Evolutionary conservation across 1,140 invertebrate species (phyloP).

Genomic region (Tetragonula clypearis): DNA sequence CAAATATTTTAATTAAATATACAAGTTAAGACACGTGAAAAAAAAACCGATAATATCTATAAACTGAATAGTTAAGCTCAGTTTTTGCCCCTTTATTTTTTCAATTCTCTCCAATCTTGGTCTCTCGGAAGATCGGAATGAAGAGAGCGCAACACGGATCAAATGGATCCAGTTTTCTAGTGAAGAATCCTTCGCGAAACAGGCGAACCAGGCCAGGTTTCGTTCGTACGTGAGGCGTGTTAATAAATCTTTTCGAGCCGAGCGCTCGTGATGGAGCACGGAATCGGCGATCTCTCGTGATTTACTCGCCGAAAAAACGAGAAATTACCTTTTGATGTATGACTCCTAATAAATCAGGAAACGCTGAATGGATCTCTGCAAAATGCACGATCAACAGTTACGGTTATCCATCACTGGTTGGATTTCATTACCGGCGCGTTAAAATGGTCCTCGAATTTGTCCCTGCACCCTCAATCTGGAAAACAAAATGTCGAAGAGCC

Average conservation of each 20-base stretch:
- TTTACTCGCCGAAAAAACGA: conserved; percentile 3
- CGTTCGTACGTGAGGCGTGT: neutral
- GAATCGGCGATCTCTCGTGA: neutral
- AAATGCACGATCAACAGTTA: no score
- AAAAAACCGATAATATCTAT: no score
- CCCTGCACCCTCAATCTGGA: no score
- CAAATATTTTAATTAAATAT: no score
- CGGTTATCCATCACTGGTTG: no score
- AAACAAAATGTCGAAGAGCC: no score
- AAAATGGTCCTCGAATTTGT: no score
- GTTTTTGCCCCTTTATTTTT: neutral
- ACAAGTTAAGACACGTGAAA: no score
- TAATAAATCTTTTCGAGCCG: conserved; percentile 33
- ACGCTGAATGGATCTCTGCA: neutral
- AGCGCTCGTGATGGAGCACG: conserved; percentile 7
- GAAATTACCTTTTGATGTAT: conserved; percentile 17
- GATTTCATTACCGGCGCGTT: no score
- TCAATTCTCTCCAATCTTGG: neutral
- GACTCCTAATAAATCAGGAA: conserved; percentile 24
- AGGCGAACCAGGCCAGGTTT: neutral
- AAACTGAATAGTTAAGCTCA: neutral
- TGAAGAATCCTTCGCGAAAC: neutral
- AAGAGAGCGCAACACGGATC: no score
- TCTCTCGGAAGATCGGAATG: neutral
- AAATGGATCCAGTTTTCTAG: conserved; percentile 8